These are phyloP conservation scores for Cantharis nigra DNA, from an alignment of 2,888 invertebrate genomes.

Conservation along the genomic window DNA sequence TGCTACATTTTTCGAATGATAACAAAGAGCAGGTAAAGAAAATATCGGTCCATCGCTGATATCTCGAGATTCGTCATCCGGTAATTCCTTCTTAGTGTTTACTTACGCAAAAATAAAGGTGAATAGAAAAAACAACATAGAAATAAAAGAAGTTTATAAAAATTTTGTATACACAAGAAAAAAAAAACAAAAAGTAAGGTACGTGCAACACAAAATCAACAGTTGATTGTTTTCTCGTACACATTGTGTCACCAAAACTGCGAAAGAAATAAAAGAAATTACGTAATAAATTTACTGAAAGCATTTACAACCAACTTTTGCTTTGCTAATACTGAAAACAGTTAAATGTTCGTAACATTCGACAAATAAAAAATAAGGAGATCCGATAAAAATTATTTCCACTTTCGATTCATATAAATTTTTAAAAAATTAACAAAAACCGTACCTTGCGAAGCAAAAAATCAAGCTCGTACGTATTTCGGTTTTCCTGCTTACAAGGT, in stretches of 20 bases:
- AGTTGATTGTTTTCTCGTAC: neutral
- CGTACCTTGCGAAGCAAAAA: neutral
- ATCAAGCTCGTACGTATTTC: neutral
- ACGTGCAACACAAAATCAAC: neutral
- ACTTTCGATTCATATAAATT: neutral
- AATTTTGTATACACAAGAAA: conserved; percentile 24
- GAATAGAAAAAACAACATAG: neutral
- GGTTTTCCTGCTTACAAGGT: neutral
- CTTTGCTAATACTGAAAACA: neutral
- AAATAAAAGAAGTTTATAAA: conserved; percentile 10
- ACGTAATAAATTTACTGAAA: neutral
- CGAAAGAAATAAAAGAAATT: neutral
- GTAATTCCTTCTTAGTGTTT: neutral
- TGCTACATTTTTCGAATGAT: neutral
- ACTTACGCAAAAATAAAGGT: neutral
- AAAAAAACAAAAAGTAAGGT: conserved; percentile 8
- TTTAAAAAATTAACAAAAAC: neutral
- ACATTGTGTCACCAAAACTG: too few relatives aligned
- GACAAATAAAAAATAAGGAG: neutral
- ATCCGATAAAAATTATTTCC: neutral
- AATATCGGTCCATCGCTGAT: neutral
- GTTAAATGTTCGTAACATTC: neutral
- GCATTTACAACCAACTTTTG: neutral
- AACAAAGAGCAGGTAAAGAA: neutral
- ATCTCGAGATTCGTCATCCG: neutral